Base-by-base conservation (phyloP, 2,113 vertebrate genomes). In the Ursus arctos region DNA sequence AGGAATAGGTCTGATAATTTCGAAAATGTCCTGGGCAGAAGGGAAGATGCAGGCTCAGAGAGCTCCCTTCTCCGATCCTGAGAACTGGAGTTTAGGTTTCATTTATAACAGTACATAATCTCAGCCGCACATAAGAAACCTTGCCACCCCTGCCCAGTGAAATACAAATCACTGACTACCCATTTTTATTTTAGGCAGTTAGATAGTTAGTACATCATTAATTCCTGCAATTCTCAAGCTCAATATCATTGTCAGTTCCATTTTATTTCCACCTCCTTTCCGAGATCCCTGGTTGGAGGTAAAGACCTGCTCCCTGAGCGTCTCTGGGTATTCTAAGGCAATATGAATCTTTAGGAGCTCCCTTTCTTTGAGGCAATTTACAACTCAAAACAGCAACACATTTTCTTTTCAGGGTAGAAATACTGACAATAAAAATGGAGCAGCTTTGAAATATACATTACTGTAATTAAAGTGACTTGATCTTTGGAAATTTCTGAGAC, bases 131-230 rank as follows among this genome's bases (percentile, higher is more conserved):
- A 51, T 82, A 95, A 97, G 95, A 97, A 83, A 95, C 24, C 91
- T 93, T 72, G 84, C 84, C 97, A 96, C 95, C 85, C 91, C 95
- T 88, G 96, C 85, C 92, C 88, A 91, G 91, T 96, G 97, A 95
- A 97, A 95, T 63, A 95, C 95, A 98, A 97, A 96, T 94, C 97
- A 97, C 95, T 51, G 80, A 71, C 96, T 83, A 79, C 85, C 97
- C 33, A 3, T 69, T 97, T 98, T 98, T 98, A 98, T 97, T 97
- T 96, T 92, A 97, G 97, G 98, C 94, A 95, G 97, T 98, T 98
- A 98, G 92, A 96, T 85, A 95, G 98, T 98, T 97, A 97, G 95
- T 98, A 96, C 94, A 69, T 97, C 85, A 15, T 98, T 98, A 98
- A 97, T 97, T 97, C 77, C 91, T 88, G 67, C 84, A 96, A 91